phyloP scores from a whole-genome alignment of 2,113 vertebrate species.

The Canis aureus region DNA sequence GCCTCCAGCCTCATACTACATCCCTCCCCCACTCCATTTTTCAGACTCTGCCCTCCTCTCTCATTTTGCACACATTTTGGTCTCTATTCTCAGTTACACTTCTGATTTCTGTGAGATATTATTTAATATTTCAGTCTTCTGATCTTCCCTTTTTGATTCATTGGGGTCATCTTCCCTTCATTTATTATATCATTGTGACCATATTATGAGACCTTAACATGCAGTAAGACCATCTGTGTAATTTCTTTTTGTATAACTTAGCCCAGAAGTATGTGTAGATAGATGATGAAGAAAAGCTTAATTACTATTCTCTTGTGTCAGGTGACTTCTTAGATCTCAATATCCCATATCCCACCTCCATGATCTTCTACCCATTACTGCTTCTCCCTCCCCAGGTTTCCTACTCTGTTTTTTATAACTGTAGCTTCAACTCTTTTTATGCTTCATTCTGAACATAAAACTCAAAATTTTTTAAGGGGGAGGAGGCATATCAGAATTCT shows the following conservation, averaged over 20 bases:
- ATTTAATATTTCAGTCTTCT: constrained; percentile 46
- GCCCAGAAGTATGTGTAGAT: neutral
- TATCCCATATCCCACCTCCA: neutral
- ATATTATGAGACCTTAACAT: constrained; percentile 43
- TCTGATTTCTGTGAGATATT: neutral
- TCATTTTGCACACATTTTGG: neutral
- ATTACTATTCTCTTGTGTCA: neutral
- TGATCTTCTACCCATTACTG: neutral
- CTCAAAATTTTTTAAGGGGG: constrained; percentile 38
- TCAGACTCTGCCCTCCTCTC: neutral
- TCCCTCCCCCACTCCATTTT: neutral
- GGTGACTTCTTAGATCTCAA: neutral
- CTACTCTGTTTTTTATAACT: constrained; percentile 47
- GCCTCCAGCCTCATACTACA: neutral
- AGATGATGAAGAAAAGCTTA: constrained; percentile 25
- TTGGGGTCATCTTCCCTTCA: constrained; percentile 15
- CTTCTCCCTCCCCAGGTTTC: neutral
- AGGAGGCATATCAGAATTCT: constrained; percentile 34
- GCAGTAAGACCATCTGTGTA: neutral
- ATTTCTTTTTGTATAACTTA: constrained; percentile 17
- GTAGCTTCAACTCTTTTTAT: constrained; percentile 45
- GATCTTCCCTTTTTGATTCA: neutral
- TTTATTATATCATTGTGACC: constrained; percentile 27
- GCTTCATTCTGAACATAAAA: constrained; percentile 69
- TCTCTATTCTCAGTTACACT: constrained; percentile 26